Base-by-base conservation (phyloP, 1,140 invertebrate species). In the Caenorhabditis tropicalis region DNA sequence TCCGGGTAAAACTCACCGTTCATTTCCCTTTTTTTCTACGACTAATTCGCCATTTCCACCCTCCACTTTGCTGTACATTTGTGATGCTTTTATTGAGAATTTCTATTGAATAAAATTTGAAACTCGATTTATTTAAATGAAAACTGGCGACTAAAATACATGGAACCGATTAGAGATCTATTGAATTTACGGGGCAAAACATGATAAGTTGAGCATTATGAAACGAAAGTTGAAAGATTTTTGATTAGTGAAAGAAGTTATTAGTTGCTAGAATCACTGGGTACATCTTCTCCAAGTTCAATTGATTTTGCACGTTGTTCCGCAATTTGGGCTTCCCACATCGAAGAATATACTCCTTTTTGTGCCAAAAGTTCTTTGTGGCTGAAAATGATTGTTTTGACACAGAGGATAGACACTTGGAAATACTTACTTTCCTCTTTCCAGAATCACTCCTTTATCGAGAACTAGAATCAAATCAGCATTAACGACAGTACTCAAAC, bases 391-490 rank as follows among this genome's bases (percentile, higher is more conserved):
- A 79, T 29, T 5, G n/a, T 27, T 49, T 5, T 27, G 53, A 36
- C 15, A n/a, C 21, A 16, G 1, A 53, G 19, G 7, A 27, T 29
- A 12, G 3, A 1, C 19, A 10, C 53, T 58, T 21, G 39, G 16
- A 84, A 39, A 4, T 27, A 82, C 86, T 86, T 60, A 90, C 88
- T 27, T 89, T 87, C 89, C 89, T 1, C 79, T 83, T 70, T 90
- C 89, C 3, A 88, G 56, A 51, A 90, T 89, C 19, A 53, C 15
- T 33, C 89, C 89, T 39, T 86, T 86, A n/a, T 87, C 84, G 19
- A 90, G 74, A 36, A 90, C 89, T 15, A 90, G 43, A 53, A 90
- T 90, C 48, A 88, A 83, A 48, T 90, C 84, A 7, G 88, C 88
- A 29, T 86, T 81, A 16, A 89, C 83, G 33, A 90, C 79, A 2